Evolutionary conservation across 2,113 vertebrate genomes (phyloP).

Genomic region (Sinosuthora webbiana): DNA sequence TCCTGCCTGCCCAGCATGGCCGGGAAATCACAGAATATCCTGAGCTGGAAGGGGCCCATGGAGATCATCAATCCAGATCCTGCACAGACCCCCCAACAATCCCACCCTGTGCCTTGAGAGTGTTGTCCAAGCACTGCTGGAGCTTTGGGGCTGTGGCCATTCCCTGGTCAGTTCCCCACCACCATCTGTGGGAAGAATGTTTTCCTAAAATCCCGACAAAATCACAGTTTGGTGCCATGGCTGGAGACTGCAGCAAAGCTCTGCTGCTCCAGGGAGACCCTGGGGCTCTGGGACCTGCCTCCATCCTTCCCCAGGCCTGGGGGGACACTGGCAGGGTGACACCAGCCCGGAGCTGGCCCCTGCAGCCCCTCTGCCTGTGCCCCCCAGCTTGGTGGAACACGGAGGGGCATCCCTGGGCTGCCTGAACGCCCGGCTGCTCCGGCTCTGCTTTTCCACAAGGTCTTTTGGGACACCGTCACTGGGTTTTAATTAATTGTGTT

Average conservation of each 20-base stretch:
- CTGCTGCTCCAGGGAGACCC: not conserved
- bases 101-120: not conserved
- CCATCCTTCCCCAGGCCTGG: fast-evolving
- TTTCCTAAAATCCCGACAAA: not conserved
- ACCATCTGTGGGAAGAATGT: not conserved
- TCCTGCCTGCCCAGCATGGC: not conserved
- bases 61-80: not conserved
- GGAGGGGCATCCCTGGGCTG: not conserved
- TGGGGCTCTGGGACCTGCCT: not conserved
- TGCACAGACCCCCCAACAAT: not conserved
- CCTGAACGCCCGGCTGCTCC: not conserved
- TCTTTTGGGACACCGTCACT: not conserved
- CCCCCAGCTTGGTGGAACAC: fast-evolving
- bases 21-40: not conserved
- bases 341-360: fast-evolving
- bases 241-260: not conserved
- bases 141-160: not conserved
- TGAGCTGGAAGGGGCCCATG: not conserved
- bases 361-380: not conserved
- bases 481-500: conserved; percentile 37
- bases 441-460: not conserved
- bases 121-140: fast-evolving
- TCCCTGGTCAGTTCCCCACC: not conserved
- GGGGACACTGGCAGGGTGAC: not conserved
- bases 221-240: fast-evolving